phyloP scores from a whole-genome alignment of 2,888 invertebrate species.

The Tubulanus polymorphus region DNA sequence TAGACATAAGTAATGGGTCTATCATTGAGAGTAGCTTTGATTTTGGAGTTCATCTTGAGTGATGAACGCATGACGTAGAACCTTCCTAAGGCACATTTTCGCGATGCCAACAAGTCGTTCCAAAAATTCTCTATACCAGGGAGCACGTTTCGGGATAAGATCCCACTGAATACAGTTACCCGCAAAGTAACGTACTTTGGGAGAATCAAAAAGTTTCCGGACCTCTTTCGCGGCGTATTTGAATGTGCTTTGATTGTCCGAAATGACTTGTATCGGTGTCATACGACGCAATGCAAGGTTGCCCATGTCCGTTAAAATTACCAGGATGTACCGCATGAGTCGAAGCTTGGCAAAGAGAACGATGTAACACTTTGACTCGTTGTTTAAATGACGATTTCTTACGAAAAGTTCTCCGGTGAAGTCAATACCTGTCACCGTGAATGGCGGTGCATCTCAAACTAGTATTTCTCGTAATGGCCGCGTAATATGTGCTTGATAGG shows the following conservation, averaged over 20 bases:
- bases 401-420: conserved; percentile 2
- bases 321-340: conserved; percentile 5
- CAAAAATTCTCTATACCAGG: conserved; percentile 8
- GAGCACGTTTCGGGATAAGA: conserved; percentile 3
- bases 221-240: neutral
- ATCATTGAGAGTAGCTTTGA: neutral
- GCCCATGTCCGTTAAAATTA: neutral
- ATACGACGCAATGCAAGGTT: neutral
- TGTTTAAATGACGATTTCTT: too few relatives aligned
- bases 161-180: neutral
- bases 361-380: conserved; percentile 1
- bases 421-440: conserved; percentile 2
- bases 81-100: conserved; percentile 4
- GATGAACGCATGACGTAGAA: neutral
- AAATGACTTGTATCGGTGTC: neutral
- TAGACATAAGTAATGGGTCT: neutral
- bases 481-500: too few relatives aligned
- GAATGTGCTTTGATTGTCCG: conserved; percentile 5
- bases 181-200: neutral
- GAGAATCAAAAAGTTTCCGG: neutral
- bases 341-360: neutral
- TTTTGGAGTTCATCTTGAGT: conserved; percentile 1
- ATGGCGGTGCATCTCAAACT: too few relatives aligned
- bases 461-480: too few relatives aligned
- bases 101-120: conserved; percentile 3